Conservation (phyloP, 1,140 invertebrate species). For the Colletes latitarsis region DNA sequence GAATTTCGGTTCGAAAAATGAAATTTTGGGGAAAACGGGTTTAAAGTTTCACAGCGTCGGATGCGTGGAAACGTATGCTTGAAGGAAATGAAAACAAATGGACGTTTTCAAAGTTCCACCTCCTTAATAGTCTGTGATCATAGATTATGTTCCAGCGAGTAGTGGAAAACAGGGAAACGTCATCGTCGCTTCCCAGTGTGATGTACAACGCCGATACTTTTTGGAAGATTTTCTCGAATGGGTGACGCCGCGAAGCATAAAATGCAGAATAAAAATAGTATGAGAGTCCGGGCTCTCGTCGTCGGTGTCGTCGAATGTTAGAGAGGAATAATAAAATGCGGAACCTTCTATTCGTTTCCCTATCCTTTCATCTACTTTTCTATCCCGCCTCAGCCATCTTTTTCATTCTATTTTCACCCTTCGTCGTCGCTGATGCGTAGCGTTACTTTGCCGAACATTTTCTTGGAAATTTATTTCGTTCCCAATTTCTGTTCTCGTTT, state of each 20-base stretch:
- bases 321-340: conserved; percentile 62
- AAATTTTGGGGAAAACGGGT: too few relatives aligned
- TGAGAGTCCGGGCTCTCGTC: too few relatives aligned
- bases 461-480: background rate
- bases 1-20: too few relatives aligned
- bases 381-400: background rate
- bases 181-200: conserved; percentile 53
- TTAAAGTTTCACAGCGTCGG: too few relatives aligned
- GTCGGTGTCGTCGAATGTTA: conserved; percentile 56
- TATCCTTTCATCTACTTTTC: conserved; percentile 26
- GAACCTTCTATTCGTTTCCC: conserved; percentile 8
- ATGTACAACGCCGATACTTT: conserved; percentile 37
- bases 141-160: too few relatives aligned
- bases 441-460: background rate
- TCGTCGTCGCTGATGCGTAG: conserved; percentile 6
- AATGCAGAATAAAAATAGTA: conserved; percentile 59
- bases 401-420: background rate
- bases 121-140: too few relatives aligned
- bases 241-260: conserved; percentile 60
- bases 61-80: too few relatives aligned
- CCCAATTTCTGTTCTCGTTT: background rate
- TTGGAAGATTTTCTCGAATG: conserved; percentile 50
- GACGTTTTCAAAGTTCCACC: too few relatives aligned
- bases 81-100: too few relatives aligned
- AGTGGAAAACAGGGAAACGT: conserved; percentile 48